Percentiles rank a stretch among this genome's conserved stretches.
Conservation (phyloP, 2,888 invertebrate genomes). For the Auanema freiburgensis region DNA sequence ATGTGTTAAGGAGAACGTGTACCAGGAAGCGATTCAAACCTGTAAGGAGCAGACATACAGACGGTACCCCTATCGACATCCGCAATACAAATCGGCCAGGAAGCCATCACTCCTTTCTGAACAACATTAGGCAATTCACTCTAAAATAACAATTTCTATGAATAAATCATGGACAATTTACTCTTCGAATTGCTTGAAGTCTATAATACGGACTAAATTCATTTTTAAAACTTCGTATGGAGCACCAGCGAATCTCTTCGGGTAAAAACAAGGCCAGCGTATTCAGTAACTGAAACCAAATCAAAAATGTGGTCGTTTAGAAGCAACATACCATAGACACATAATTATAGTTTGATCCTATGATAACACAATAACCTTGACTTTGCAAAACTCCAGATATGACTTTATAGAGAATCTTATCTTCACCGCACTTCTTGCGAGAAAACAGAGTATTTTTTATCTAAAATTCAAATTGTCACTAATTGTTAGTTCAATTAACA, state of each 20-base stretch:
- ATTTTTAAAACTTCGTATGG: slow-evolving; percentile 44
- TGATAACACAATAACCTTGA: slow-evolving; percentile 53
- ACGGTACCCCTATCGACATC: slow-evolving; percentile 56
- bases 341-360: slow-evolving; percentile 47
- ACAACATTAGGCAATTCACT: slow-evolving; percentile 38
- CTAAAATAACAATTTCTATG: slow-evolving; percentile 27
- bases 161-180: slow-evolving; percentile 15
- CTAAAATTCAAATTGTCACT: slow-evolving; percentile 18
- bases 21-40: background rate
- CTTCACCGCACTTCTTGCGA: slow-evolving; percentile 22
- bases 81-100: slow-evolving; percentile 57
- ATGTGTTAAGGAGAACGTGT: background rate
- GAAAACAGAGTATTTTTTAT: slow-evolving; percentile 41
- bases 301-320: background rate
- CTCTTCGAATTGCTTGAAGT: slow-evolving; percentile 54
- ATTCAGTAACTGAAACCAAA: slow-evolving; percentile 39
- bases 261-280: slow-evolving; percentile 54
- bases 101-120: slow-evolving; percentile 27
- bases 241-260: slow-evolving; percentile 43
- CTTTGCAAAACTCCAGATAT: slow-evolving; percentile 54
- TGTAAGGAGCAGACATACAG: slow-evolving; percentile 46
- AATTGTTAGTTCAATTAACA: background rate
- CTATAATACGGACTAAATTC: slow-evolving; percentile 53
- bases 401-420: slow-evolving; percentile 36
- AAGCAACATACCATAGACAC: slow-evolving; percentile 34